phyloP scores from a whole-genome alignment of 2,797 vertebrate genomes.

The Microchirus variegatus region DNA sequence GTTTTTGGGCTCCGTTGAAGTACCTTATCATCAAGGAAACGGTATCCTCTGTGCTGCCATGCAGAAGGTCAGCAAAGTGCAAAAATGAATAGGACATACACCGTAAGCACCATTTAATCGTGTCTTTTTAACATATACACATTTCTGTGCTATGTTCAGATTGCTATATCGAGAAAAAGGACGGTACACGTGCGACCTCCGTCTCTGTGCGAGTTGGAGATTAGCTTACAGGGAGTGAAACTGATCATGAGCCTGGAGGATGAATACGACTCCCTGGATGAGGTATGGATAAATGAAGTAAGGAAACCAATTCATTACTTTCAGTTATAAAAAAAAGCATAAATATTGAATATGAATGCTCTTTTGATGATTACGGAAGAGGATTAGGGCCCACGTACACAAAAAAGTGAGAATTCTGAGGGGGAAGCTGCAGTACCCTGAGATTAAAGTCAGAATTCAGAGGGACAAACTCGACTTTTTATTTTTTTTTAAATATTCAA shows the following conservation, averaged over 20 bases:
- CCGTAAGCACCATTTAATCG: background rate
- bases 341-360: too few relatives aligned
- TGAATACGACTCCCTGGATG: slow-evolving; percentile 84
- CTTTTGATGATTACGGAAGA: too few relatives aligned
- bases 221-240: slow-evolving; percentile 94
- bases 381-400: too few relatives aligned
- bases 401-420: too few relatives aligned
- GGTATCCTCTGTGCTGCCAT: slow-evolving; percentile 96
- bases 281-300: slow-evolving; percentile 71
- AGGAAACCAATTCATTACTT: too few relatives aligned
- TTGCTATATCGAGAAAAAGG: slow-evolving; percentile 91
- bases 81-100: background rate
- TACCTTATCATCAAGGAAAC: slow-evolving; percentile 96
- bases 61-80: slow-evolving; percentile 87
- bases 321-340: too few relatives aligned
- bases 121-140: background rate
- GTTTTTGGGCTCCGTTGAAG: slow-evolving; percentile 97
- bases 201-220: slow-evolving; percentile 93
- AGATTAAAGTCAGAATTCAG: too few relatives aligned
- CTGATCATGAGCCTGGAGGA: slow-evolving; percentile 90
- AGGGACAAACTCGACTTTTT: too few relatives aligned
- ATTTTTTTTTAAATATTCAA: too few relatives aligned
- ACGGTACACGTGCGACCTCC: slow-evolving; percentile 94
- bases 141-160: slow-evolving; percentile 75
- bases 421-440: too few relatives aligned